phyloP scores from a whole-genome alignment of 2,888 invertebrate species.

The Thera obeliscata region DNA sequence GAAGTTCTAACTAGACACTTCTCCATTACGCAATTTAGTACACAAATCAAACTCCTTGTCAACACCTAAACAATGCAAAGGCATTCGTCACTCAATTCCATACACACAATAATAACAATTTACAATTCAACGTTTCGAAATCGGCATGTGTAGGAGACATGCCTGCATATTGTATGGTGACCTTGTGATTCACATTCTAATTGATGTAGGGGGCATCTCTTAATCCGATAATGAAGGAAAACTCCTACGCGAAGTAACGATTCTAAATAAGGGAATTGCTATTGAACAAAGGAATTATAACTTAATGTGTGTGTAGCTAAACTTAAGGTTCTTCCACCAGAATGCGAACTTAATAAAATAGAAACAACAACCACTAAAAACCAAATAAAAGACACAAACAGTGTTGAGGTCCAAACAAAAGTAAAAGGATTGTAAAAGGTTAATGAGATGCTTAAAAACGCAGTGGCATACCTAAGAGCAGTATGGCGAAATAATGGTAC shows the following conservation, averaged over 20 bases:
- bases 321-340: not conserved
- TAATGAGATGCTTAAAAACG: conserved; percentile 24
- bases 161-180: conserved; percentile 19
- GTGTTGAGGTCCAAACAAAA: conserved; percentile 1
- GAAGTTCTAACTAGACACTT: conserved; percentile 3
- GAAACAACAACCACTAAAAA: not conserved
- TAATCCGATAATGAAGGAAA: conserved; percentile 32
- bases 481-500: conserved; percentile 37
- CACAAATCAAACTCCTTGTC: conserved; percentile 29
- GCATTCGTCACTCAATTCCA: conserved; percentile 49
- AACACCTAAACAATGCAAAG: conserved; percentile 39
- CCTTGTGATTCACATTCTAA: conserved; percentile 49
- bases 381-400: not conserved
- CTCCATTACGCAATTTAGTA: conserved; percentile 2
- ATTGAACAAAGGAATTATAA: conserved; percentile 13
- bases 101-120: conserved; percentile 59
- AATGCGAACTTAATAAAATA: not conserved
- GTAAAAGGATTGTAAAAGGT: conserved; percentile 16
- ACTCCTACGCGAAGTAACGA: conserved; percentile 29
- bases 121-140: conserved; percentile 59
- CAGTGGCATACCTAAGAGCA: conserved; percentile 23
- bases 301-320: not conserved
- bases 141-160: conserved; percentile 71
- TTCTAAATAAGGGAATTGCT: conserved; percentile 7
- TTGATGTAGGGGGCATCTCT: conserved; percentile 42